phyloP scores from a whole-genome alignment of 2,113 vertebrate species.

The Gallinago paraguaiae region DNA sequence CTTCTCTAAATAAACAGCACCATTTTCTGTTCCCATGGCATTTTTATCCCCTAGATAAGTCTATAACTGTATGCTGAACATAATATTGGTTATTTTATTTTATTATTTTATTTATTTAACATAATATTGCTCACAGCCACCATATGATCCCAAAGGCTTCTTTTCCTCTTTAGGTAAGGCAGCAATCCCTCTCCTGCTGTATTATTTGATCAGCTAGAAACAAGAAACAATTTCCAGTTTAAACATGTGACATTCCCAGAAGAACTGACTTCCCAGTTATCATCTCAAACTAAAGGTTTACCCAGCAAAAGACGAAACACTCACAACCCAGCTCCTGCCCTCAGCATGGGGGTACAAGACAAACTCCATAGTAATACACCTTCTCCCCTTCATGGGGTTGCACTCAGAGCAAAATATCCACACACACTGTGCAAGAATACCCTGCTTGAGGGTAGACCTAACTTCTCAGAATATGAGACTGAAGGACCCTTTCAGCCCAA shows the following conservation, averaged over 20 bases:
- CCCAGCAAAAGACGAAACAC: background rate
- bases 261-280: background rate
- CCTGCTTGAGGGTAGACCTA: background rate
- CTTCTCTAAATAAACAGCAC: background rate
- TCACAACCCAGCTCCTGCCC: background rate
- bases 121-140: background rate
- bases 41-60: background rate
- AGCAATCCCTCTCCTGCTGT: background rate
- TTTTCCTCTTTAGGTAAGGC: background rate
- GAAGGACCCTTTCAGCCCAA: background rate
- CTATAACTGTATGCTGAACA: background rate
- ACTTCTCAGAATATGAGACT: background rate
- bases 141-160: background rate
- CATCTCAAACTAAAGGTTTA: background rate
- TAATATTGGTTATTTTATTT: background rate
- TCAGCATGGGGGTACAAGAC: background rate
- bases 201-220: background rate
- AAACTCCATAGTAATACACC: background rate
- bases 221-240: background rate
- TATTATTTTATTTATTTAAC: background rate
- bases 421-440: accelerated
- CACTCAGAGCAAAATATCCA: background rate
- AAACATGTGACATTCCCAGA: background rate
- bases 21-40: background rate
- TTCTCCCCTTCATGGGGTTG: background rate